Base-by-base conservation (phyloP, 2,888 invertebrate species). In the Agrotis clavis region DNA sequence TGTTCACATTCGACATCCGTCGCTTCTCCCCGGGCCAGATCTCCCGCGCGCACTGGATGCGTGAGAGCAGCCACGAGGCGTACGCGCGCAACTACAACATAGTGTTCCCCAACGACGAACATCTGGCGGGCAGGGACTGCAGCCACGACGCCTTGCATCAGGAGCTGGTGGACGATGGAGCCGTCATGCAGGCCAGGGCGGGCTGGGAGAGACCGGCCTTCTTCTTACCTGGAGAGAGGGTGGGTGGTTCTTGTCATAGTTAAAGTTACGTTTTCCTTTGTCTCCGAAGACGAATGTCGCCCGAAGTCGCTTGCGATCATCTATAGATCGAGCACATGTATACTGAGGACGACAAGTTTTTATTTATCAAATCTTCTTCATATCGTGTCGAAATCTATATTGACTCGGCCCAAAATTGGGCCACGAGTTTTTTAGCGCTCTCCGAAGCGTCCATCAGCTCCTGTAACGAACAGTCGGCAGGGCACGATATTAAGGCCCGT, bases 191-290 rank as follows among this genome's bases (percentile, higher is more conserved):
- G 91, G 97, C 98, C 86, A 97, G 98, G 11, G 98, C 98, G 64
- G 98, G 99, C 0, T 99, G 98, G 98, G 99, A 99, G 91, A 95
- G 99, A 77, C 99, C 99, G 0, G 98, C 98, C 0, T 99, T 98
- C 97, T 99, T 97, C 88, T 89, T 97, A 64, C 92, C 93, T 0
- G 95, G 95, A 4, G 92, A 95, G 76, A 94, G 90, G 91, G 94
- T 94, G 74, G 7, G 73, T 78, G 41, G 7, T 47, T 25, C 9
- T 71, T 7, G 6, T 7, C 35, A 35, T 35, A 35, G 35, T 35
- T 35, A 6, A 7, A 30, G 30, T 30, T 30, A 4, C 30, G 30
- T 30, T 30, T 30, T 6, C 30, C 4, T 30, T 25, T 30, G 30
- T 30, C 30, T 30, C 30, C 4, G 30, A 30, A 2, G 6, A 30